Base-by-base conservation (phyloP, 23 tunicate genomes). In the Halocynthia roretzi region DNA sequence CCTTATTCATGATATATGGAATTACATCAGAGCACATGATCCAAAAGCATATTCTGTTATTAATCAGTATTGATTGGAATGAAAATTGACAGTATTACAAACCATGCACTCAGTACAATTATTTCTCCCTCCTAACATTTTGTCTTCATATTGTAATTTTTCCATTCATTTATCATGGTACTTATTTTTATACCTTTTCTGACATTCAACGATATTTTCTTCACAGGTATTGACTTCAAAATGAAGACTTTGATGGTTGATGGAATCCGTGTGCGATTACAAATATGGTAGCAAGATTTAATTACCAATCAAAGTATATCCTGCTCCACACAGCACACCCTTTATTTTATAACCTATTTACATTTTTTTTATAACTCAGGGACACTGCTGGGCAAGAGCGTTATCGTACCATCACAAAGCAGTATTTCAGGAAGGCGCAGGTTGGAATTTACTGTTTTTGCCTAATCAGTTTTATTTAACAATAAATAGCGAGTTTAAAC, bases 351-450 rank as follows among this genome's bases (percentile, higher is more conserved):
- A 31, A 31, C 44, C 44, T 31, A 31, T 31, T 31, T 31, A 31
- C n/a, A 71, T 72, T 54, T 68, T 4, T 9, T 54, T 17, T 81
- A 57, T 15, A 7, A 10, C 54, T 9, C 51, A 81, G 85, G 93
- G 93, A 87, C 61, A 87, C 93, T 10, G 93, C 93, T 71, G 93
- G 93, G 7, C 93, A 87, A 77, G 93, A 87, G 62, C 52, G 93
- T 40, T 87, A 87, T 62, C 80, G 93, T 6, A 87, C 84, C 51
- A 87, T 87, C 31, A 87, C 93, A 10, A 77, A 83, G 71, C 93
- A 87, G 53, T 87, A 87, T 77, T 87, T 84, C 73, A 77, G 85
- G 77, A 87, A 87, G 77, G 93, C 80, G 14, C 78, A 60, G 75
- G 76, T 80, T 21, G 17, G 14, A 60, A 71, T 72, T 15, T 50